Evolutionary conservation across 23 tunicate species (phyloP), one percentile per base, ranked within the genome.

Genomic region (Halocynthia aurantium): DNA sequence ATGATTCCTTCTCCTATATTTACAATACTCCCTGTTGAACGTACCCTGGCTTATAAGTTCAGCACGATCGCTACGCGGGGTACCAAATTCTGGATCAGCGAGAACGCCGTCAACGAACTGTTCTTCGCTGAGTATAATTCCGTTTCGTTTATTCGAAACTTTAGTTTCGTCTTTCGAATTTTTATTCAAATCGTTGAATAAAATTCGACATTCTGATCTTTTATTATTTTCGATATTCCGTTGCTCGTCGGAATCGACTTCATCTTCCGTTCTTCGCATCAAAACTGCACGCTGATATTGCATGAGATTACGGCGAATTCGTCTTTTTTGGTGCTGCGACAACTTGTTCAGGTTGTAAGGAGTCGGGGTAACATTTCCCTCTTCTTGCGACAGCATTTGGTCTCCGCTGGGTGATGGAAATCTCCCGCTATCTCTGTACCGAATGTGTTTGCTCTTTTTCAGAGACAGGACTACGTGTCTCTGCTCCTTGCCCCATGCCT

Each of bases 401-500:
- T 71, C n/a, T 54, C 57, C 57, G 79, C 65, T 22, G 55, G 53
- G 60, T 22, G 76, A 17, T 7, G 21, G 10, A 53, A 53, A 13
- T 66, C 63, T 17, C 40, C 57, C 22, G 67, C 65, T 57, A 54
- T 77, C 81, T 40, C 78, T 57, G 77, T 51, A 82, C 62, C 77
- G 31, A 11, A 56, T 68, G 54, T 66, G 52, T 51, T 80, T 84
- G 64, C 82, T 85, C 71, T 85, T 91, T 53, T 85, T 85, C 9
- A 93, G 73, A 6, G 86, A 80, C 53, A 96, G 85, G 51, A 76
- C 88, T 19, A 96, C 96, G 71, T 96, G 91, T 51, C 83, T 70
- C 81, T 96, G 99, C 67, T 96, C 99, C 20, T 85, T 81, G 18
- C 93, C 91, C 99, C 99, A 96, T 18, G 99, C 89, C 53, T 89